Percentiles rank a stretch among this genome's conserved stretches.
Evolutionary conservation across 2,797 vertebrate genomes (phyloP).

Genomic region (Phoeniculus purpureus): DNA sequence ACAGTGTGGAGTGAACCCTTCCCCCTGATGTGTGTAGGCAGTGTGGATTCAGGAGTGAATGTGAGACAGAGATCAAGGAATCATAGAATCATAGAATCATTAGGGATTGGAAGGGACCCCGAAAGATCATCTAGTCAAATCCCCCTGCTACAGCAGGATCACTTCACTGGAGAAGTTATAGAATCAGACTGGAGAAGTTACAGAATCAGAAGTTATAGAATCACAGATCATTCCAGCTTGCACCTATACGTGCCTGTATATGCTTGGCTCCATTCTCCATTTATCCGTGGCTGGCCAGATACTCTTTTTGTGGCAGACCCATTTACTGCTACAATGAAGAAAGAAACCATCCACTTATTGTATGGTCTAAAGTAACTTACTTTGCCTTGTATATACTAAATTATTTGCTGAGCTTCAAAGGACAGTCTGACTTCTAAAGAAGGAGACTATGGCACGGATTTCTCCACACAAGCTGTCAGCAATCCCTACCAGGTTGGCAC

Average conservation of each 20-base stretch:
- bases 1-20: fast-evolving
- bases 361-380: neutral
- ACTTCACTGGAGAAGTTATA: too few relatives aligned
- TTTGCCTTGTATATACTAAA: neutral
- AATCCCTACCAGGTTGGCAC: neutral
- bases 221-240: neutral
- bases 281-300: neutral
- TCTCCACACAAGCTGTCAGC: neutral
- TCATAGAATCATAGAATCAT: too few relatives aligned
- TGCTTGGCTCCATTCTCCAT: neutral
- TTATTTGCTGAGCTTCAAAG: neutral
- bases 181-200: too few relatives aligned
- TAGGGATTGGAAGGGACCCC: too few relatives aligned
- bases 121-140: too few relatives aligned
- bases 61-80: neutral
- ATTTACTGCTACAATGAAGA: neutral
- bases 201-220: too few relatives aligned
- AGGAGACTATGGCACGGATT: neutral
- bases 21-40: fast-evolving
- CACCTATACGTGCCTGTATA: neutral
- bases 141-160: too few relatives aligned
- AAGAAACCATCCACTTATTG: neutral
- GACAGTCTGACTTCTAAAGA: neutral
- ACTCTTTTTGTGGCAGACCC: fast-evolving
- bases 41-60: neutral